Evolutionary conservation across 1,140 invertebrate genomes (phyloP).

Genomic region (Arctopsyche grandis): DNA sequence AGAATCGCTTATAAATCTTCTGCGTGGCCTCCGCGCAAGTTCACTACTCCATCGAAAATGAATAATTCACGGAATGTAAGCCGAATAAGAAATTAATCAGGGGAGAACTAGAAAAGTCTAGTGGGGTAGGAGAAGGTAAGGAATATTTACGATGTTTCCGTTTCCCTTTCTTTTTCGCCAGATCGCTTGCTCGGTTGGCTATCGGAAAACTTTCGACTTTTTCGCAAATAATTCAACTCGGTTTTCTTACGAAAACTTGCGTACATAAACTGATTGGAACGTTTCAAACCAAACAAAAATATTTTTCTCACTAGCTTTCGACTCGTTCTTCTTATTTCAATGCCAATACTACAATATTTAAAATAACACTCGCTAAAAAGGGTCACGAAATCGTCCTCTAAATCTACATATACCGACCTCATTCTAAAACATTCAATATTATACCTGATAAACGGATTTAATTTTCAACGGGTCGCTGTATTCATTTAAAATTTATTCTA

Average conservation of each 20-base stretch:
- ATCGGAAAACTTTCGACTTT: slow-evolving; percentile 13
- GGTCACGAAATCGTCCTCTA: no score
- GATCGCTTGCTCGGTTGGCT: background rate
- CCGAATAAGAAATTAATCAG: slow-evolving; percentile 36
- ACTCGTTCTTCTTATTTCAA: no score
- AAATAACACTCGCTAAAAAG: no score
- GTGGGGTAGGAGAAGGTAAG: background rate
- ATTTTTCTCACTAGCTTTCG: slow-evolving; percentile 1
- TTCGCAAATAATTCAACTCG: slow-evolving; percentile 22
- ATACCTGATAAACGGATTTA: no score
- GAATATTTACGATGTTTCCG: slow-evolving; percentile 26
- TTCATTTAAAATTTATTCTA: no score
- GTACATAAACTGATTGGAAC: slow-evolving; percentile 19
- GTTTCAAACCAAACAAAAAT: background rate
- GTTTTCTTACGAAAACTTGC: slow-evolving; percentile 17
- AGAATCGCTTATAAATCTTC: slow-evolving; percentile 38
- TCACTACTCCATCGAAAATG: slow-evolving; percentile 27
- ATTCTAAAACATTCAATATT: no score
- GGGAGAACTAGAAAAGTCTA: background rate
- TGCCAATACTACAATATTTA: no score
- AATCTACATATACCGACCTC: no score
- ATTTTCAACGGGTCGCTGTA: no score
- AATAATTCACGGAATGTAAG: slow-evolving; percentile 35
- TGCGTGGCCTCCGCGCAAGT: slow-evolving; percentile 12
- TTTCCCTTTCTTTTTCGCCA: background rate